Evolutionary conservation across 2,888 invertebrate genomes (phyloP), one percentile per base, ranked within the genome.

Genomic region (Drosophila stalkeri): DNA sequence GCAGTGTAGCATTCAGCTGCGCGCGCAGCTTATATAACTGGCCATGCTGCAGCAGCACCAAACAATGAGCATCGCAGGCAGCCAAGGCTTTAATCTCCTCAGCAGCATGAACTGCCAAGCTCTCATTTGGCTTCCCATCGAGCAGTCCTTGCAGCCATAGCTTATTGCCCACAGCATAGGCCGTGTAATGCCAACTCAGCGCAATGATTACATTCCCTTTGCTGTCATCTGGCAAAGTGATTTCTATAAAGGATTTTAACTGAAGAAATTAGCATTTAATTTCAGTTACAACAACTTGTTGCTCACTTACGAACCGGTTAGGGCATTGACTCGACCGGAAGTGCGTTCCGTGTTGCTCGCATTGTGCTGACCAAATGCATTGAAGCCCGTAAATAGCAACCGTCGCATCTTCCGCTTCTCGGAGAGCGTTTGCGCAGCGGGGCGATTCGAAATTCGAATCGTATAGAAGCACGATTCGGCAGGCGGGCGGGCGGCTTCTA

Each of bases 281-380:
- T 12, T 43, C 12, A n/a, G 56, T 47, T 27, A 51, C 47, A 11
- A 12, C 41, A 20, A 66, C 70, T 67, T 52, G 61, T 72, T 72
- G 52, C 35, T 4, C 51, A 57, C 41, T 49, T 70, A 77, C 78
- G 43, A 77, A 85, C 85, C 86, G n/a, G 77, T 77, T 65, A 85
- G 81, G 64, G 75, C 76, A 54, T 18, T 27, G 27, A 68, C 47
- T 11, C 68, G 72, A 65, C 56, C 73, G 75, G 80, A 83, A 64
- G 57, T 69, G 64, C 59, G 46, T 41, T 59, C 73, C 51, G 44
- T 55, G 68, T 75, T 71, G 55, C 60, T 70, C 68, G 61, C 69
- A 65, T 82, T 88, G 74, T 92, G 91, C 66, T 93, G 93, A 16
- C 87, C 87, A 79, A 93, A 93, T 63, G 91, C 92, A 88, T 93